These are phyloP conservation scores for Mionectes macconnelli DNA, from an alignment of 2,113 vertebrate genomes.

Conservation along the genomic window DNA sequence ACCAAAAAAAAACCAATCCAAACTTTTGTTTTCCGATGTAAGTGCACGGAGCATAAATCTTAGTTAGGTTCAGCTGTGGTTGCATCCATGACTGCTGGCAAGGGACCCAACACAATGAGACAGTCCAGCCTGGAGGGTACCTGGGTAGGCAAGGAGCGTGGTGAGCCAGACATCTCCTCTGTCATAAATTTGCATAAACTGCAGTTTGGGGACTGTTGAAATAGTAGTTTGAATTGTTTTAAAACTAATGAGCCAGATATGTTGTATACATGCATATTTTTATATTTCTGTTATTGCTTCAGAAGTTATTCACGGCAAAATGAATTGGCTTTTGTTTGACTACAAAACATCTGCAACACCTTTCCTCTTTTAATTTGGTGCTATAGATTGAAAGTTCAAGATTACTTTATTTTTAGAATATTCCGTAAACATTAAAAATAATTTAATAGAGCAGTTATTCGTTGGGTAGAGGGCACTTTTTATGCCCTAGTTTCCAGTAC, in stretches of 20 bases:
- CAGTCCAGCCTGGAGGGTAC: background rate
- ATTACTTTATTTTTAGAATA: background rate
- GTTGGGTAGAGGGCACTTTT: background rate
- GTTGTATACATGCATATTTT: background rate
- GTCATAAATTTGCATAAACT: background rate
- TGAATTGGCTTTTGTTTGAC: background rate
- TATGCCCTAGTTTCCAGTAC: background rate
- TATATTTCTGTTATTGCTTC: background rate
- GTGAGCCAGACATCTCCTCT: background rate
- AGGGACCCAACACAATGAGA: background rate
- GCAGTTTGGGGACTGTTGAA: background rate
- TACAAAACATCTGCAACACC: background rate
- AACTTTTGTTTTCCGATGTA: background rate
- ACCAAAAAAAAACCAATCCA: background rate
- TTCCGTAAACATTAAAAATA: background rate
- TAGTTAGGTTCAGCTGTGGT: background rate
- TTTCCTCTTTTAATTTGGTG: background rate
- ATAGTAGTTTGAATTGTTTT: background rate
- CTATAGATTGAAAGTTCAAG: background rate
- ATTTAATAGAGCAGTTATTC: background rate
- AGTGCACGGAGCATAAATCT: background rate
- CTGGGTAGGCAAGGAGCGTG: background rate
- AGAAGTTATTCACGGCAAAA: background rate
- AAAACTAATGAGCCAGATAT: background rate
- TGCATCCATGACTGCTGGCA: background rate